Percentiles rank a stretch among this genome's conserved stretches.
These are phyloP conservation scores for Thymelicus lineola DNA, from an alignment of 2,888 invertebrate species.

Conservation along the genomic window DNA sequence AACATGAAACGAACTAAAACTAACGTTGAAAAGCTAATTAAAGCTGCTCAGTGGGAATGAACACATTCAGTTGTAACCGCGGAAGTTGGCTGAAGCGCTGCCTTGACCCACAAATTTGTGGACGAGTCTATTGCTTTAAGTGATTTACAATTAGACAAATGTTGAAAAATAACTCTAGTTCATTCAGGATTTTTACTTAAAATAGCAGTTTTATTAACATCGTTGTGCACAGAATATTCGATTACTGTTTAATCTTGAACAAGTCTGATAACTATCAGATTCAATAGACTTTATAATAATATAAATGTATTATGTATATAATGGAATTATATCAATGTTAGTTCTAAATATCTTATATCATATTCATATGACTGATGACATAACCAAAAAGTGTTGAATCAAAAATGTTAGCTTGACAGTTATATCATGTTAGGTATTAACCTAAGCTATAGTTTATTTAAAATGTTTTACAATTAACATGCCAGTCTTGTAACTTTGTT, in stretches of 20 bases:
- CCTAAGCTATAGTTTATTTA: no score
- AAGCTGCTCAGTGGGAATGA: constrained; percentile 35
- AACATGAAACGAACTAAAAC: constrained; percentile 24
- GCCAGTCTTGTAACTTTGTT: neutral
- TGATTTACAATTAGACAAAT: constrained; percentile 5
- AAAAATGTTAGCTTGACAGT: neutral
- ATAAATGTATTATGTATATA: no score
- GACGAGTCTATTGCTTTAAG: constrained; percentile 23
- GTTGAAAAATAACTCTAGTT: neutral
- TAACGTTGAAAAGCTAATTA: constrained; percentile 38
- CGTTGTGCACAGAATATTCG: no score
- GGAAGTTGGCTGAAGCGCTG: constrained; percentile 30
- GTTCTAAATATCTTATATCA: no score
- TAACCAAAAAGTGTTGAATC: neutral
- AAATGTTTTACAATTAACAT: no score
- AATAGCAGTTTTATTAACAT: no score
- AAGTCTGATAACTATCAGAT: no score
- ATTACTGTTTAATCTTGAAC: no score
- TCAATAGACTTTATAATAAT: neutral
- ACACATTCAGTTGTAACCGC: constrained; percentile 36
- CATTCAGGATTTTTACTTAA: no score
- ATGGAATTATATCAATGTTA: no score
- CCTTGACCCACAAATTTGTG: constrained; percentile 35
- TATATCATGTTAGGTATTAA: no score
- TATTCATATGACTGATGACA: neutral